A percentile compares a stretch with the other conserved stretches of the same genome.
phyloP scores from a whole-genome alignment of 1,140 invertebrate genomes.

The Drosophila miranda region DNA sequence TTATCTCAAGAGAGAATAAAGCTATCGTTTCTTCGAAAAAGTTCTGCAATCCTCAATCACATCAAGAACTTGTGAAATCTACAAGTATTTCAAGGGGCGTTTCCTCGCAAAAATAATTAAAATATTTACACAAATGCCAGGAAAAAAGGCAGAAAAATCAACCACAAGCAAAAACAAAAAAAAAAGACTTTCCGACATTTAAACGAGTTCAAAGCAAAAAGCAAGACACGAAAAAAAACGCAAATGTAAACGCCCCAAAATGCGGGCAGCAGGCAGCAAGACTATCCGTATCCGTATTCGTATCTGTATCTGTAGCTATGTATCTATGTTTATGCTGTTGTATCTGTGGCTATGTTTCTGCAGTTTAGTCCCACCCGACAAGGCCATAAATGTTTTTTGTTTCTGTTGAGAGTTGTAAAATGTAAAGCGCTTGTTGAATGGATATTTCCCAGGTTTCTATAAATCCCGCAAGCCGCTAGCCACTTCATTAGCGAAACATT shows the following conservation, averaged over 20 bases:
- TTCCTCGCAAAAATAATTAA: constrained; percentile 56
- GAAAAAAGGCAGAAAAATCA: constrained; percentile 8
- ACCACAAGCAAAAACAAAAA: background rate
- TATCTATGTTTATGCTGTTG: constrained; percentile 27
- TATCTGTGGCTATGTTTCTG: constrained; percentile 19
- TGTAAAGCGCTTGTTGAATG: constrained; percentile 37
- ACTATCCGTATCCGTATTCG: too few species aligned
- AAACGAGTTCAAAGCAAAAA: constrained; percentile 47
- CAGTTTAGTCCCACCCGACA: constrained; percentile 51
- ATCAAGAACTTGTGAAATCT: constrained; percentile 17
- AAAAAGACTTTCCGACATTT: constrained; percentile 41
- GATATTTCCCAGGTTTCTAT: background rate
- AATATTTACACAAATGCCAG: constrained; percentile 64
- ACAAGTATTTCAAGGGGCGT: constrained; percentile 20
- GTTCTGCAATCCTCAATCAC: background rate
- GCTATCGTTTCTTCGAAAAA: too few species aligned
- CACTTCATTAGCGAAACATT: constrained; percentile 22
- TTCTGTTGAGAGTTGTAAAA: constrained; percentile 30
- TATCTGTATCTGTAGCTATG: constrained; percentile 30
- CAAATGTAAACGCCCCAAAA: constrained; percentile 69
- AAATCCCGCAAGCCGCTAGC: constrained; percentile 2
- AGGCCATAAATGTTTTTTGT: constrained; percentile 59
- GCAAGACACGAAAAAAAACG: constrained; percentile 11
- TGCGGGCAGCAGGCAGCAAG: constrained; percentile 24
- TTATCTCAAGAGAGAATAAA: too few species aligned